Evolutionary conservation across 2,888 invertebrate species (phyloP).

Genomic region (Stenodera caucasica): DNA sequence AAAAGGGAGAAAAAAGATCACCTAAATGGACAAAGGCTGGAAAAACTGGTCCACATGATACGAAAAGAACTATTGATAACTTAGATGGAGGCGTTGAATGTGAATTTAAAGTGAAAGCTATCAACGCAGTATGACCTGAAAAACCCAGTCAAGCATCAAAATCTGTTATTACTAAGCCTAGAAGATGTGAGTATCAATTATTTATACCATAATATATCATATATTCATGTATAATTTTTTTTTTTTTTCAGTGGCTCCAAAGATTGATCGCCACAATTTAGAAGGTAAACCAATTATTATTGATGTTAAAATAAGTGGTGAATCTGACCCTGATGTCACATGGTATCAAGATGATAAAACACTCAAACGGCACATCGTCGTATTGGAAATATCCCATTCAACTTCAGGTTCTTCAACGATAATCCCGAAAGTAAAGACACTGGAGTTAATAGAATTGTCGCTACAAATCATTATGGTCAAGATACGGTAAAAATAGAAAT

Average conservation of each 20-base stretch:
- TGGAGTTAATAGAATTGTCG: constrained; percentile 86
- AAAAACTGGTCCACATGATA: constrained; percentile 68
- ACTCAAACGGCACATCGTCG: constrained; percentile 63
- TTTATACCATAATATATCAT: constrained; percentile 14
- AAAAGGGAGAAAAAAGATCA: constrained; percentile 87
- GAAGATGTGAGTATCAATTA: constrained; percentile 66
- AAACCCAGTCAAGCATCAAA: constrained; percentile 87
- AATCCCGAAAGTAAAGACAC: constrained; percentile 86
- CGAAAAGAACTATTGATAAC: constrained; percentile 81
- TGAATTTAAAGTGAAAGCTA: constrained; percentile 88
- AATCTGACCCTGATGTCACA: constrained; percentile 85
- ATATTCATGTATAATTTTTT: constrained; percentile 10
- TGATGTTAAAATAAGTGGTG: constrained; percentile 88
- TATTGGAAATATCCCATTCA: constrained; percentile 81
- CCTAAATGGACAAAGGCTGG: constrained; percentile 88
- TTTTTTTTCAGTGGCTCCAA: constrained; percentile 79
- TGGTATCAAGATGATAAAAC: constrained; percentile 84
- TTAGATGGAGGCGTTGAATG: constrained; percentile 92
- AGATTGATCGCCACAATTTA: constrained; percentile 90
- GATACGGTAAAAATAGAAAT: constrained; percentile 91
- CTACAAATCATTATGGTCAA: constrained; percentile 83
- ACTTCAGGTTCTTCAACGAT: constrained; percentile 84
- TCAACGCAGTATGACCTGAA: constrained; percentile 92
- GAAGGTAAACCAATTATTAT: constrained; percentile 88
- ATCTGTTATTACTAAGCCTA: constrained; percentile 82